phyloP scores from a whole-genome alignment of 1,140 invertebrate genomes.

The Belonocnema kinseyi region DNA sequence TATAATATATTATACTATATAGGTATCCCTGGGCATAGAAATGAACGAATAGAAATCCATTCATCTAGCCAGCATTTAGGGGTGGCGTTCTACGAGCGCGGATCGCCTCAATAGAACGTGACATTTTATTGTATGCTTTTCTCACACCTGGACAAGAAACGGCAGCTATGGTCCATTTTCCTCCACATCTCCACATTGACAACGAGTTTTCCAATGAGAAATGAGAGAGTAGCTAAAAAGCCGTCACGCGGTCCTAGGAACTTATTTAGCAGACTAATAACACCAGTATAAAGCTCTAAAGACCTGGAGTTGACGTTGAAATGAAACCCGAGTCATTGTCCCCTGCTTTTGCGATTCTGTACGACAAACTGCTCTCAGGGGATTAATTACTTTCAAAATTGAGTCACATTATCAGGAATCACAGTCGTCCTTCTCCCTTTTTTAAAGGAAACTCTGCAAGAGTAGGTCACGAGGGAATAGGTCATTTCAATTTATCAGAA shows the following conservation, averaged over 20 bases:
- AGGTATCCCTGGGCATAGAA: constrained; percentile 56
- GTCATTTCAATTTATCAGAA: too few relatives aligned
- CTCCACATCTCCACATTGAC: neutral
- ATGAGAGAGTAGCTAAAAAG: constrained; percentile 7
- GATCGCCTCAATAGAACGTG: constrained; percentile 56
- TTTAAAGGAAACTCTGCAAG: too few relatives aligned
- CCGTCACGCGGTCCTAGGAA: constrained; percentile 31
- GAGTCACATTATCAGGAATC: neutral
- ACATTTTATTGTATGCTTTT: constrained; percentile 68
- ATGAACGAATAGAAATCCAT: constrained; percentile 53
- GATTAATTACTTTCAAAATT: constrained; percentile 21
- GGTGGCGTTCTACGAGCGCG: constrained; percentile 47
- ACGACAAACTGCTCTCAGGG: neutral
- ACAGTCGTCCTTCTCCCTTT: neutral
- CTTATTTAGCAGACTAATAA: constrained; percentile 54
- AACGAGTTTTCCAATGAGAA: constrained; percentile 44
- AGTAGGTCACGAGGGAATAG: too few relatives aligned
- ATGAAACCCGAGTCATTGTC: neutral
- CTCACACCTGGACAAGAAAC: constrained; percentile 62
- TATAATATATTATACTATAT: neutral
- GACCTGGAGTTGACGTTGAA: neutral
- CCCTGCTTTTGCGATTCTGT: too few relatives aligned
- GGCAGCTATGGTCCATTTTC: constrained; percentile 22
- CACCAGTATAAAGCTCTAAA: constrained; percentile 22
- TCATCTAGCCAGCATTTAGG: constrained; percentile 60